A percentile compares a stretch with the other conserved stretches of the same genome.
Conservation (phyloP, 2,113 vertebrate genomes). For the Progne subis region DNA sequence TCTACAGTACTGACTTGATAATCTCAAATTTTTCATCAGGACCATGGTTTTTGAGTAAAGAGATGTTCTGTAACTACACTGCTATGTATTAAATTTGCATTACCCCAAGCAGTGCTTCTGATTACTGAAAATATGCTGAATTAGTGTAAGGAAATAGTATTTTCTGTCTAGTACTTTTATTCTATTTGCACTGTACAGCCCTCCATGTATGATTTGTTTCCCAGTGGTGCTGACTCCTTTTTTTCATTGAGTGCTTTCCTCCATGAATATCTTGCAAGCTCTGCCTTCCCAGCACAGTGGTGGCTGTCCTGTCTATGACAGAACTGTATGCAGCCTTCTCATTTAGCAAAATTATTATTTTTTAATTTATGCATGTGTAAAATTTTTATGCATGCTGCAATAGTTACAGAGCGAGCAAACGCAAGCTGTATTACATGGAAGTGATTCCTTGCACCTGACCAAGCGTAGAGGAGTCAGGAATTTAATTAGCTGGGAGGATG, state of each 20-base stretch:
- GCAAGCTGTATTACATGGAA: background rate
- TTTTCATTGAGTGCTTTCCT: background rate
- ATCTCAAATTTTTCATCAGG: background rate
- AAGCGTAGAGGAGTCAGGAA: background rate
- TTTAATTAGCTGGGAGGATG: background rate
- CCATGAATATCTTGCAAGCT: background rate
- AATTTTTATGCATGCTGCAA: background rate
- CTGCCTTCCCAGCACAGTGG: background rate
- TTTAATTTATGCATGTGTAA: background rate
- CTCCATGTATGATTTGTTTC: background rate
- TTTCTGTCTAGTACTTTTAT: background rate
- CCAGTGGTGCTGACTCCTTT: background rate
- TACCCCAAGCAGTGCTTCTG: background rate
- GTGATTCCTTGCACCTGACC: background rate
- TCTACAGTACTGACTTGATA: background rate
- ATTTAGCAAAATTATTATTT: background rate
- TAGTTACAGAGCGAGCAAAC: background rate
- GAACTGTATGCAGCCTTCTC: background rate
- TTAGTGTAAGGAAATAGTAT: background rate
- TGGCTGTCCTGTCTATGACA: background rate
- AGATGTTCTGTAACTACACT: background rate
- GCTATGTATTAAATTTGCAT: background rate
- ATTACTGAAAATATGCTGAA: background rate
- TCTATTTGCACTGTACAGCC: background rate
- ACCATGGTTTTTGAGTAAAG: background rate